Conservation (phyloP, 2,888 invertebrate species). For the Colostygia pectinataria region DNA sequence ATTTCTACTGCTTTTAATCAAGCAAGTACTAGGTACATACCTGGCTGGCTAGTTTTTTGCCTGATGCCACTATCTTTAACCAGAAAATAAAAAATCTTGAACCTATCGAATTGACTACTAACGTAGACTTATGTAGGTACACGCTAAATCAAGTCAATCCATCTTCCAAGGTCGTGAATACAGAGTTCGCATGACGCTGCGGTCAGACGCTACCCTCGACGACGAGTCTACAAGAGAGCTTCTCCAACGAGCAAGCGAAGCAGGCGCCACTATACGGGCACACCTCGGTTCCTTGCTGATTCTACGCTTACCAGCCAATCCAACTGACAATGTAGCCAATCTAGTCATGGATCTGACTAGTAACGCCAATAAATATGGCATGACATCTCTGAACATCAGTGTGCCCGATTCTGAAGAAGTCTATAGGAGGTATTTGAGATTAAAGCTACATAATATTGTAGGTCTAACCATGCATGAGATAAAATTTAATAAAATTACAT, state of each 20-base stretch:
- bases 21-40: background rate
- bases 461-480: too few relatives aligned
- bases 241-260: slow-evolving; percentile 38
- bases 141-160: background rate
- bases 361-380: slow-evolving; percentile 49
- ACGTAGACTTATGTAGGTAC: too few relatives aligned
- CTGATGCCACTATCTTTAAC: too few relatives aligned
- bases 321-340: slow-evolving; percentile 51
- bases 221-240: slow-evolving; percentile 41
- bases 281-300: slow-evolving; percentile 65
- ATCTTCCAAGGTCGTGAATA: slow-evolving; percentile 50
- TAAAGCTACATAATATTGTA: background rate
- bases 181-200: slow-evolving; percentile 57
- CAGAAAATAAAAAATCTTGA: too few relatives aligned
- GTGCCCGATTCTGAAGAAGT: slow-evolving; percentile 70
- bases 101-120: too few relatives aligned
- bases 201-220: slow-evolving; percentile 40
- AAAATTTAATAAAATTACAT: too few relatives aligned
- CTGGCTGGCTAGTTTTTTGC: too few relatives aligned
- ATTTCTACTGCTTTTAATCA: too few relatives aligned
- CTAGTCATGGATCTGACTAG: slow-evolving; percentile 52
- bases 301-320: slow-evolving; percentile 55
- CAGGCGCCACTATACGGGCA: slow-evolving; percentile 58
- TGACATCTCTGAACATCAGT: slow-evolving; percentile 58
- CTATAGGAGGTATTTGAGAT: slow-evolving; percentile 52